A percentile compares a stretch with the other conserved stretches of the same genome.
Conservation (phyloP, 2,888 invertebrate genomes). For the Volucella bombylans region DNA sequence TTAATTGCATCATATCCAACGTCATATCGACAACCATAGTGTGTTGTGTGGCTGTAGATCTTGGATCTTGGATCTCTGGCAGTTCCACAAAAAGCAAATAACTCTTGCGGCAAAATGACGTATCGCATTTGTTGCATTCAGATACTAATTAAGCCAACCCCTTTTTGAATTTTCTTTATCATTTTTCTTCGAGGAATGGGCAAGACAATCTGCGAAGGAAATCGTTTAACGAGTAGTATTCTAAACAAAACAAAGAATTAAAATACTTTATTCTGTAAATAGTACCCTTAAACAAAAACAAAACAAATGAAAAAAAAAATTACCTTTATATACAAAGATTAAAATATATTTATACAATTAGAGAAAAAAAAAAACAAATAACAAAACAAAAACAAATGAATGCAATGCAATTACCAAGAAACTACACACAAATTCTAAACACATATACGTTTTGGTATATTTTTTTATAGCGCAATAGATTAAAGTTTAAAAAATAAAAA, state of each 20-base stretch:
- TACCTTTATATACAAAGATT: constrained; percentile 61
- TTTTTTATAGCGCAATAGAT: constrained; percentile 69
- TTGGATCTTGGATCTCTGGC: constrained; percentile 19
- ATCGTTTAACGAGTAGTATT: constrained; percentile 71
- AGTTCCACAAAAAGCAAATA: constrained; percentile 49
- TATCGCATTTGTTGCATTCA: constrained; percentile 25
- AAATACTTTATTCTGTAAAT: constrained; percentile 69
- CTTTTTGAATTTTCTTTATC: constrained; percentile 4
- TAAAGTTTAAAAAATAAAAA: constrained; percentile 28
- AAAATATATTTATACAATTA: constrained; percentile 63
- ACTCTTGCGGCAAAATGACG: constrained; percentile 39
- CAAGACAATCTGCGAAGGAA: constrained; percentile 33
- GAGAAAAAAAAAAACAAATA: constrained; percentile 25
- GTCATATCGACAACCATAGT: constrained; percentile 47
- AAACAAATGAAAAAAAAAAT: constrained; percentile 27
- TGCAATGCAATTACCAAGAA: constrained; percentile 65
- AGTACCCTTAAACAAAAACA: constrained; percentile 43
- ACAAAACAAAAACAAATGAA: constrained; percentile 22
- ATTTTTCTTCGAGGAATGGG: constrained; percentile 4
- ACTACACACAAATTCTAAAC: constrained; percentile 52
- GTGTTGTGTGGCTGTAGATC: not conserved
- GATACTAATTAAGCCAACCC: constrained; percentile 48
- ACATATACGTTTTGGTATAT: constrained; percentile 73
- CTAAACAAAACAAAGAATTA: constrained; percentile 68
- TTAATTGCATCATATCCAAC: constrained; percentile 72